Conservation (phyloP, 2,797 vertebrate genomes). For the Thaleichthys pacificus region DNA sequence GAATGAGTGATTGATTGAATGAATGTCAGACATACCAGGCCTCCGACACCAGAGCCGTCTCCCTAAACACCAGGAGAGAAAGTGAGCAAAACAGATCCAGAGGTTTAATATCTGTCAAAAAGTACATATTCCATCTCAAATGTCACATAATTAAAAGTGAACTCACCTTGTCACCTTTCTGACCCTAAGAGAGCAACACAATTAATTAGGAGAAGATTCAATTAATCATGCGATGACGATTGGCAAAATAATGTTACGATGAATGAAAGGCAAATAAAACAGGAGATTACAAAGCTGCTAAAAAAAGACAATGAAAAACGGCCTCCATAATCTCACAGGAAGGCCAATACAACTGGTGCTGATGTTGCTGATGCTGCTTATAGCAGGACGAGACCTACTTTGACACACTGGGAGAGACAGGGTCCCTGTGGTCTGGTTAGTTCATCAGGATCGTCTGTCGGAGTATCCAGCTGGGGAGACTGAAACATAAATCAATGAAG, state of each 20-base stretch:
- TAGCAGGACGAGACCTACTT: constrained; percentile 60
- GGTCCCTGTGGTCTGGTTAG: constrained; percentile 69
- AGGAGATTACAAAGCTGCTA: neutral
- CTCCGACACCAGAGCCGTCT: constrained; percentile 69
- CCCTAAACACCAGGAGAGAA: constrained; percentile 63
- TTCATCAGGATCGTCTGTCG: constrained; percentile 69
- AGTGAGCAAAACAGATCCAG: neutral
- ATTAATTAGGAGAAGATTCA: neutral
- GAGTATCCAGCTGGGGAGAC: constrained; percentile 72
- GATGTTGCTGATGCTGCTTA: neutral
- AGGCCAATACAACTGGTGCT: neutral
- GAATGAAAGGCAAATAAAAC: too few relatives aligned
- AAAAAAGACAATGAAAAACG: neutral
- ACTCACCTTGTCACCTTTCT: constrained; percentile 82
- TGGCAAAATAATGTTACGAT: neutral
- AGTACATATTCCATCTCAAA: neutral
- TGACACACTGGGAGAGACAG: constrained; percentile 72
- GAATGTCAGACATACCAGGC: constrained; percentile 70
- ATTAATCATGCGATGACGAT: constrained; percentile 3
- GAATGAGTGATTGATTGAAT: neutral
- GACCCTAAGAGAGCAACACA: constrained; percentile 68
- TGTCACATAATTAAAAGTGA: neutral
- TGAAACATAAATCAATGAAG: constrained; percentile 28
- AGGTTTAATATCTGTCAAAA: neutral
- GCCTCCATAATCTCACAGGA: neutral